Evolutionary conservation across 2,888 invertebrate genomes (phyloP).

Genomic region (Trachelus stipa): DNA sequence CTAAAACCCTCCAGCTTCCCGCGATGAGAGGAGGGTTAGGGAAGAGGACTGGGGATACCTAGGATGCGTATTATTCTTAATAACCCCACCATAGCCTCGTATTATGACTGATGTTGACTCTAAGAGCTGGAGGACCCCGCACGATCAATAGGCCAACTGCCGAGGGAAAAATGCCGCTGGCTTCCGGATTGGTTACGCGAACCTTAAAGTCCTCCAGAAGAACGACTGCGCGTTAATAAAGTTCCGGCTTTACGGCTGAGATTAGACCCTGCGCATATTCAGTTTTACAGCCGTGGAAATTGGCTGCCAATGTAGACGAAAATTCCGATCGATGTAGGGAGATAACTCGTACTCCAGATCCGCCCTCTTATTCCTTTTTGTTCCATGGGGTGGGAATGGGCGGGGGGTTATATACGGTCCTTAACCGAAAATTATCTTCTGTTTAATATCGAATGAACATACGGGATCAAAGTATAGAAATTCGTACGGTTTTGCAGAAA

Average conservation of each 20-base stretch:
- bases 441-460: no score
- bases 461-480: no score
- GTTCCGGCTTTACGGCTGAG: conserved; percentile 17
- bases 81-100: conserved; percentile 63
- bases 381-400: no score
- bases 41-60: conserved; percentile 45
- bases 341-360: no score
- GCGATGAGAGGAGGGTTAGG: conserved; percentile 15
- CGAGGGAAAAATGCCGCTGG: conserved; percentile 52
- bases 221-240: conserved; percentile 19
- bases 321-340: no score
- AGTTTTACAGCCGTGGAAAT: no score
- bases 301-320: no score
- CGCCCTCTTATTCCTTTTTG: no score
- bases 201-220: conserved; percentile 32
- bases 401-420: no score
- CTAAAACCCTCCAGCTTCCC: conserved; percentile 36
- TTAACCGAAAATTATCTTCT: no score
- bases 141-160: conserved; percentile 52
- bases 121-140: conserved; percentile 50
- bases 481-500: no score
- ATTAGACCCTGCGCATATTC: conserved; percentile 12
- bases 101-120: conserved; percentile 67
- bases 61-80: conserved; percentile 67
- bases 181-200: conserved; percentile 53